A percentile compares a stretch with the other conserved stretches of the same genome.
phyloP scores from a whole-genome alignment of 2,113 vertebrate species.

The Pelobates fuscus region DNA sequence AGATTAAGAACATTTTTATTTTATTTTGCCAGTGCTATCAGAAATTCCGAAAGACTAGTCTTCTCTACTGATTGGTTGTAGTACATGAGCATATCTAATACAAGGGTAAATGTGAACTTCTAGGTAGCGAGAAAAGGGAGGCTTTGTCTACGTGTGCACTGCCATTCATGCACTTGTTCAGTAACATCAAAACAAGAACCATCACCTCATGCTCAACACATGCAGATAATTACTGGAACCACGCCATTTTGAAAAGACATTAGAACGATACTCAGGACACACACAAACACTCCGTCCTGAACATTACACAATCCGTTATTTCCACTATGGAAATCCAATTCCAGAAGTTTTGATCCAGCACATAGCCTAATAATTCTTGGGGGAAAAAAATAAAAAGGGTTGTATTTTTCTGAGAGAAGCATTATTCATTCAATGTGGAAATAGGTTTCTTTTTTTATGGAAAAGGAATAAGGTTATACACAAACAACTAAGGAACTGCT shows the following conservation, averaged over 20 bases:
- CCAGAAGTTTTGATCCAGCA: slow-evolving; percentile 1
- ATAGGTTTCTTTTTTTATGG: neutral
- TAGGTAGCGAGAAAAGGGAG: neutral
- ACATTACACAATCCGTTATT: neutral
- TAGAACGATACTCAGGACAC: neutral
- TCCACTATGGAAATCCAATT: neutral
- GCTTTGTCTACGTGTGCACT: neutral
- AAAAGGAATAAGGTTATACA: slow-evolving; percentile 11
- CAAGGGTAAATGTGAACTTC: neutral
- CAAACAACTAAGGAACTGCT: neutral
- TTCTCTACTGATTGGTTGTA: neutral
- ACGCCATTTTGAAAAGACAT: slow-evolving; percentile 6
- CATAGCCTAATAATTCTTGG: neutral
- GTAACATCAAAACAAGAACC: slow-evolving; percentile 7
- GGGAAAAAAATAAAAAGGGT: no score
- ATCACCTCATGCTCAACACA: slow-evolving; percentile 48
- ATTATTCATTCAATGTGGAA: neutral
- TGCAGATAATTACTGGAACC: slow-evolving; percentile 33
- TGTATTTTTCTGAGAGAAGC: no score
- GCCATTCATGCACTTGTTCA: neutral
- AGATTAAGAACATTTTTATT: no score
- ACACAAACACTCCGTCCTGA: no score
- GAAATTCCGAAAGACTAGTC: neutral
- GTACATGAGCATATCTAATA: neutral
- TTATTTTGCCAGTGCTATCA: neutral